These are phyloP conservation scores for Gasteruption jaculator DNA, from an alignment of 2,888 invertebrate species.

Conservation along the genomic window DNA sequence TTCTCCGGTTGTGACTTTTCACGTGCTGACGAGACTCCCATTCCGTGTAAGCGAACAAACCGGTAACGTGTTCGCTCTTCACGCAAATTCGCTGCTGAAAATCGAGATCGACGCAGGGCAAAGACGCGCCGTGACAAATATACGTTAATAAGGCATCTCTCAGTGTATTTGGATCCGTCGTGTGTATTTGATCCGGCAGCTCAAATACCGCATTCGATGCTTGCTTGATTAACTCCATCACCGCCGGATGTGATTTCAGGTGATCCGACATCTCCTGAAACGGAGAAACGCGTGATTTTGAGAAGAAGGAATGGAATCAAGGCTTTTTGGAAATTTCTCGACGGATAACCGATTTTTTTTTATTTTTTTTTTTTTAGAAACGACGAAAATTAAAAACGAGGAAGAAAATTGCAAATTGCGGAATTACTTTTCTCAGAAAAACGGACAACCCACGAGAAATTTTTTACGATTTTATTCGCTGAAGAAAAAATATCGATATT, in stretches of 20 bases:
- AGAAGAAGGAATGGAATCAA: too few relatives aligned
- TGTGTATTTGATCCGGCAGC: constrained; percentile 59
- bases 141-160: constrained; percentile 80
- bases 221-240: constrained; percentile 66
- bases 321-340: too few relatives aligned
- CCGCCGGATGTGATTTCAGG: constrained; percentile 69
- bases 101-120: constrained; percentile 67
- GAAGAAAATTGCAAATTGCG: too few relatives aligned
- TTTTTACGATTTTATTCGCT: too few relatives aligned
- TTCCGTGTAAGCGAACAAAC: constrained; percentile 76
- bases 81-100: constrained; percentile 55
- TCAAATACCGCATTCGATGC: constrained; percentile 65
- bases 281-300: too few relatives aligned
- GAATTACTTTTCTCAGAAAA: too few relatives aligned
- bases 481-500: too few relatives aligned
- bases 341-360: too few relatives aligned
- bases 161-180: constrained; percentile 66
- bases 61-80: constrained; percentile 69
- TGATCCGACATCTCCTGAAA: constrained; percentile 62
- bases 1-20: constrained; percentile 57
- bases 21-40: constrained; percentile 69
- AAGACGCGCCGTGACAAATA: constrained; percentile 75
- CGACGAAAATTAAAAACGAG: too few relatives aligned
- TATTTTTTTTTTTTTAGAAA: too few relatives aligned
- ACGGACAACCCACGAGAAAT: too few relatives aligned